phyloP scores from a whole-genome alignment of 2,797 vertebrate species.

The Natrix natrix region DNA sequence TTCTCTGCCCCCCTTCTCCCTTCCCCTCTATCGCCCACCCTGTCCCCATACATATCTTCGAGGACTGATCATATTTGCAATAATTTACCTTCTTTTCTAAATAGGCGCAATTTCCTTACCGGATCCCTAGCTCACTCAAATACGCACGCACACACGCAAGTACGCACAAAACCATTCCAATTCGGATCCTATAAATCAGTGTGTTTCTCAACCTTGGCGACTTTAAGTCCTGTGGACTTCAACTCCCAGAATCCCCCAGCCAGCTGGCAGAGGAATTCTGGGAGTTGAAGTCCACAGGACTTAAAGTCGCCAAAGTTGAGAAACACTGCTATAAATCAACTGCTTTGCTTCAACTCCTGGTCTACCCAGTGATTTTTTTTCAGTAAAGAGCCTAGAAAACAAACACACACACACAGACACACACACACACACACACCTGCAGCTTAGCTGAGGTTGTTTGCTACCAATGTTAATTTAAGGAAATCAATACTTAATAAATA shows the following conservation, averaged over 20 bases:
- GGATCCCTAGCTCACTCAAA: background rate
- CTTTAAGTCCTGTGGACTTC: no score
- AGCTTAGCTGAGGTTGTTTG: background rate
- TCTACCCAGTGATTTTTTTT: background rate
- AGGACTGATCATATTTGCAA: constrained; percentile 73
- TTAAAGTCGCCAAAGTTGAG: no score
- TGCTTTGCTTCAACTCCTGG: background rate
- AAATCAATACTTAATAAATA: background rate
- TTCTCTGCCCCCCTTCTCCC: background rate
- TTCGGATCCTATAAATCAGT: background rate
- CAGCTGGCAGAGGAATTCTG: no score
- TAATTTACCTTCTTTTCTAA: constrained; percentile 66
- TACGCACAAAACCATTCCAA: background rate
- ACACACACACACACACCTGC: no score
- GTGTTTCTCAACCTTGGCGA: no score
- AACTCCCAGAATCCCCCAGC: no score
- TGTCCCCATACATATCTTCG: constrained; percentile 38
- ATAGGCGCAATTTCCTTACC: background rate
- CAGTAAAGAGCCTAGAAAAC: no score
- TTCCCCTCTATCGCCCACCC: background rate
- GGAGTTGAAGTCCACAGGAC: no score
- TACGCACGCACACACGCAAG: background rate
- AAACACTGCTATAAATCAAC: background rate
- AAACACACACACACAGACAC: no score
- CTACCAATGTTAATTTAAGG: background rate